These are phyloP conservation scores for Progne subis DNA, from an alignment of 2,113 vertebrate genomes.

Conservation along the genomic window DNA sequence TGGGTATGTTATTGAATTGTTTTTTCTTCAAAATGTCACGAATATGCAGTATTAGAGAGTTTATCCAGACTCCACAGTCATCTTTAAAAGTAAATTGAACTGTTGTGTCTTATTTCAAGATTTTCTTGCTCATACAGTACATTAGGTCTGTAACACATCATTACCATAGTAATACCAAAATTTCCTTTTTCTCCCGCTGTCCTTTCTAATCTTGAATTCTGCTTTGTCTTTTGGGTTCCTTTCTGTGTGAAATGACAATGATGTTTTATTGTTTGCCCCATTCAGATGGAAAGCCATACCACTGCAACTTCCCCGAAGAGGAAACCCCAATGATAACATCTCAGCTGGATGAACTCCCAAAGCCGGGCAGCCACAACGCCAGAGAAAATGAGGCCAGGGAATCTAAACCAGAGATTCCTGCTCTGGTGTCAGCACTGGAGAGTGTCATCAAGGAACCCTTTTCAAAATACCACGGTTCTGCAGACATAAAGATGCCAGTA, in stretches of 20 bases:
- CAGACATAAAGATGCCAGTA: conserved; percentile 76
- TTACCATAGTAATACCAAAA: not conserved
- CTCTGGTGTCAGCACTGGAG: conserved; percentile 16
- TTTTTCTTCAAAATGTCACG: not conserved
- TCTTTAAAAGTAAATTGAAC: not conserved
- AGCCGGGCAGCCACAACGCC: not conserved
- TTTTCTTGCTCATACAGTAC: not conserved
- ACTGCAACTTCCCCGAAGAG: conserved; percentile 75
- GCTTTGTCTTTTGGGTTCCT: not conserved
- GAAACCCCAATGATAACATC: conserved; percentile 61
- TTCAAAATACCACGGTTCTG: conserved; percentile 68
- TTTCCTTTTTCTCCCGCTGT: not conserved
- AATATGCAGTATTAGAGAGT: not conserved
- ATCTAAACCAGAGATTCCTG: conserved; percentile 24
- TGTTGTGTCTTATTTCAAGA: not conserved
- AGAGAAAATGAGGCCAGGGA: conserved; percentile 25
- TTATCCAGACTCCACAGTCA: not conserved
- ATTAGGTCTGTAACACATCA: not conserved
- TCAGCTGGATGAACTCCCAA: conserved; percentile 69
- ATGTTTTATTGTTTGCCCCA: conserved; percentile 49
- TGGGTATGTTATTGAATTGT: not conserved
- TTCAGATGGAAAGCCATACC: conserved; percentile 83
- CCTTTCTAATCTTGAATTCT: not conserved
- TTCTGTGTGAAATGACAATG: conserved; percentile 9
- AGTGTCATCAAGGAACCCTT: conserved; percentile 50